Evolutionary conservation across 2,888 invertebrate species (phyloP), one percentile per base, ranked within the genome.

Genomic region (Camponotus fellah): DNA sequence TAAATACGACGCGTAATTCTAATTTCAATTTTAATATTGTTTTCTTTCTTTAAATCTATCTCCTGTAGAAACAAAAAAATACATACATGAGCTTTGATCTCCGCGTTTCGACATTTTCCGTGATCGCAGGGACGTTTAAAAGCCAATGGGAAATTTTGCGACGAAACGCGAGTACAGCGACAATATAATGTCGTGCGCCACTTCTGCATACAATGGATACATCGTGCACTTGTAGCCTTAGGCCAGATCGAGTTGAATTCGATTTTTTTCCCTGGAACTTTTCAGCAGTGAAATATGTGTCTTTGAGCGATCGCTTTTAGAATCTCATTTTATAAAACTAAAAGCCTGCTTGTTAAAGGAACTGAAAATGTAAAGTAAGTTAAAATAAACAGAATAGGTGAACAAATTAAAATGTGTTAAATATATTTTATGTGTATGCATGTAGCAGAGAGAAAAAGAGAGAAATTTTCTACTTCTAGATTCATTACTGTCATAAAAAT

Each of bases 101-200:
- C 3, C 6, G 3, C 14, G 46, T 68, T 76, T 68, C 14, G 34
- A 77, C 21, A 69, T 68, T 60, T 69, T 37, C 21, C 12, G 58
- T 21, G 58, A 69, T 79, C 69, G 21, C 17, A 79, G 40, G 12
- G 4, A 66, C 3, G 66, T 69, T 79, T 21, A 12, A 60, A 58
- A 69, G 21, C 34, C 43, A 60, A 79, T 69, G 69, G 58, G 46
- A 77, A 77, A 79, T 79, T 79, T 68, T 60, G 14, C 37, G 56
- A 69, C 14, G 56, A 21, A 58, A 43, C 26, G 43, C 12, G 34
- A 65, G 17, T 34, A 17, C 34, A 12, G 34, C 34, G 43, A 66
- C 56, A 66, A 77, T 77, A 56, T 58, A 58, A 69, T 60, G 68
- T 69, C 43, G 32, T 53, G 12, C 66, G 17, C 40, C 26, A 26